These are phyloP conservation scores for Leucania comma DNA, from an alignment of 2,888 invertebrate genomes.

Conservation along the genomic window DNA sequence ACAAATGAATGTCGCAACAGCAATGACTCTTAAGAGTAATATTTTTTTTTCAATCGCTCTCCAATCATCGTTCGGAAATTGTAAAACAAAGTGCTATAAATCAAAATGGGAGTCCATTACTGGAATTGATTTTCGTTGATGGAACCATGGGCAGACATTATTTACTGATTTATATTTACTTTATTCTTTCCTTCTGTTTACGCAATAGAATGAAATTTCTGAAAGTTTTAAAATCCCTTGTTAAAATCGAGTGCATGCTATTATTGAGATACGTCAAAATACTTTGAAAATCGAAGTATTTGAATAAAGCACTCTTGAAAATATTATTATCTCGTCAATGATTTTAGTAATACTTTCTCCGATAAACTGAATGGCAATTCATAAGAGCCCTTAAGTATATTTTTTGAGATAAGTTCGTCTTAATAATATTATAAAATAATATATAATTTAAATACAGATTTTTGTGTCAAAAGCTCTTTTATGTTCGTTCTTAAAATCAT, in stretches of 20 bases:
- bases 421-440: neutral
- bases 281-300: conserved; percentile 7
- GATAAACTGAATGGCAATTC: neutral
- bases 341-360: neutral
- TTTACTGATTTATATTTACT: conserved; percentile 17
- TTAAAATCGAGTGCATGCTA: conserved; percentile 6
- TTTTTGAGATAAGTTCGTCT: neutral
- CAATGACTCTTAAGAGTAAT: neutral
- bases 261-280: neutral
- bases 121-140: conserved; percentile 56
- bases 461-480: neutral
- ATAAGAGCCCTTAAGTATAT: conserved; percentile 6
- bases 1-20: conserved; percentile 1
- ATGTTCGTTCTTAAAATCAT: neutral
- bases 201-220: conserved; percentile 23
- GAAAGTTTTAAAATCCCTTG: conserved; percentile 7
- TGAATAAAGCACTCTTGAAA: conserved; percentile 19
- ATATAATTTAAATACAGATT: too few relatives aligned
- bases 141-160: conserved; percentile 43
- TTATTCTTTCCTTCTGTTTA: conserved; percentile 35
- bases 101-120: conserved; percentile 57
- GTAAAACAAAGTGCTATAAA: conserved; percentile 48
- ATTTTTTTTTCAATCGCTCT: conserved; percentile 16
- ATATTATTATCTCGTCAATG: conserved; percentile 8
- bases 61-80: conserved; percentile 43